Conservation (phyloP, 2,888 invertebrate species). For the Gryllus longicercus region DNA sequence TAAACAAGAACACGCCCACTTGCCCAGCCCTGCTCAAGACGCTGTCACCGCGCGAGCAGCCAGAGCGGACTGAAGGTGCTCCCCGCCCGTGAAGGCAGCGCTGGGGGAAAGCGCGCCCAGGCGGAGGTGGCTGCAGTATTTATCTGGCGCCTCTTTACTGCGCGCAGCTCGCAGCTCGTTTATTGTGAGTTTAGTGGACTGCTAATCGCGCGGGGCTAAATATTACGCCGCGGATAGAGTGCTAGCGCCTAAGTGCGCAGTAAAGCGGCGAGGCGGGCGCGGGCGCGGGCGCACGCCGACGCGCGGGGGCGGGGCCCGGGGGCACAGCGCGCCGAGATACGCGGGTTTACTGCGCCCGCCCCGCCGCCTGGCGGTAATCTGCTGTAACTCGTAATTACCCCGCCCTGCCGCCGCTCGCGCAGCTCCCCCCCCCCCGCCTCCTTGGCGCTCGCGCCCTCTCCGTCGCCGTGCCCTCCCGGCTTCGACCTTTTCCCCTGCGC, state of each 20-base stretch:
- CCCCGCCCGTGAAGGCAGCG: no score
- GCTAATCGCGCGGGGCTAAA: slow-evolving; percentile 7
- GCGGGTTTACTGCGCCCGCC: background rate
- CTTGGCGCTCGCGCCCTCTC: no score
- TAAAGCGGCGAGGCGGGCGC: slow-evolving; percentile 1
- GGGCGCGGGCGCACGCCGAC: background rate
- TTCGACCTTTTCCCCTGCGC: no score
- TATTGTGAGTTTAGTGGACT: slow-evolving; percentile 17
- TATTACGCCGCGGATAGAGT: slow-evolving; percentile 17
- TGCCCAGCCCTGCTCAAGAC: no score
- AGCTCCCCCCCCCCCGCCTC: background rate
- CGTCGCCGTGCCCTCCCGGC: no score
- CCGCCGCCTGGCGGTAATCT: background rate
- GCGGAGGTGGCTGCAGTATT: background rate
- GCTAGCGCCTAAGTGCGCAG: slow-evolving; percentile 9
- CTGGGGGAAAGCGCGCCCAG: background rate
- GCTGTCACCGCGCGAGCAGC: no score
- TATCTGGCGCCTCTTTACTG: slow-evolving; percentile 11
- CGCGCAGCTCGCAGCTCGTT: background rate
- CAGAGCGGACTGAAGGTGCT: no score
- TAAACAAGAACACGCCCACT: no score
- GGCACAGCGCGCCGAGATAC: background rate
- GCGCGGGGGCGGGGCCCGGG: background rate
- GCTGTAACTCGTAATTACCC: slow-evolving; percentile 11
- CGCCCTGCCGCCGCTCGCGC: background rate